Conservation (phyloP, 2,797 vertebrate genomes). For the Bovichtus variegatus region DNA sequence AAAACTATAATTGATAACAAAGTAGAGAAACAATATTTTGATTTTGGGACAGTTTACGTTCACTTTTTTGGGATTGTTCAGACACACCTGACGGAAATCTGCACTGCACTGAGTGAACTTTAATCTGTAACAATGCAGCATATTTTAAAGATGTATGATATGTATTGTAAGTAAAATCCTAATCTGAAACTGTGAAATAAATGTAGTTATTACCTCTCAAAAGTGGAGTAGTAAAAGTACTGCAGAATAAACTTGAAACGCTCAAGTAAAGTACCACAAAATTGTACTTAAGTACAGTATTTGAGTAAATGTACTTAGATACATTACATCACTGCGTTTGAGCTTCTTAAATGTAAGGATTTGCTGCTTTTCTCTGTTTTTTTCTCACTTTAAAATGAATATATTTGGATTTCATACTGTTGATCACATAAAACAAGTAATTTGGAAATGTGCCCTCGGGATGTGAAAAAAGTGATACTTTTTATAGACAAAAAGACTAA, state of each 20-base stretch:
- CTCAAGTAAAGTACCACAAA: neutral
- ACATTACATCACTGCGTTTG: neutral
- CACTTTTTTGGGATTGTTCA: no score
- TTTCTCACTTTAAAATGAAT: neutral
- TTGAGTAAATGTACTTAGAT: neutral
- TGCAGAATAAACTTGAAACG: neutral
- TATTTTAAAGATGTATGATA: neutral
- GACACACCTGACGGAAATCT: no score
- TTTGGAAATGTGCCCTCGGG: neutral
- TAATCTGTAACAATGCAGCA: neutral
- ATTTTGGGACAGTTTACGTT: no score
- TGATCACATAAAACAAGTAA: neutral
- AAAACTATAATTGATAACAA: no score
- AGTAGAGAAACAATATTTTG: no score
- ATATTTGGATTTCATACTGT: neutral
- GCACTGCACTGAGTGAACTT: neutral
- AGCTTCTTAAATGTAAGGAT: neutral
- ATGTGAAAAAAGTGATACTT: neutral
- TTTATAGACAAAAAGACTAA: neutral
- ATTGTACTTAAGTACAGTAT: neutral
- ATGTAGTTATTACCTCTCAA: neutral
- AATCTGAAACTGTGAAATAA: neutral
- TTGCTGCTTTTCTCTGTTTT: neutral
- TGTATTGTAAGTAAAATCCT: neutral
- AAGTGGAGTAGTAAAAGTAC: neutral